These are phyloP conservation scores for Hydropsyche betteni DNA, from an alignment of 2,888 invertebrate genomes.

Conservation along the genomic window DNA sequence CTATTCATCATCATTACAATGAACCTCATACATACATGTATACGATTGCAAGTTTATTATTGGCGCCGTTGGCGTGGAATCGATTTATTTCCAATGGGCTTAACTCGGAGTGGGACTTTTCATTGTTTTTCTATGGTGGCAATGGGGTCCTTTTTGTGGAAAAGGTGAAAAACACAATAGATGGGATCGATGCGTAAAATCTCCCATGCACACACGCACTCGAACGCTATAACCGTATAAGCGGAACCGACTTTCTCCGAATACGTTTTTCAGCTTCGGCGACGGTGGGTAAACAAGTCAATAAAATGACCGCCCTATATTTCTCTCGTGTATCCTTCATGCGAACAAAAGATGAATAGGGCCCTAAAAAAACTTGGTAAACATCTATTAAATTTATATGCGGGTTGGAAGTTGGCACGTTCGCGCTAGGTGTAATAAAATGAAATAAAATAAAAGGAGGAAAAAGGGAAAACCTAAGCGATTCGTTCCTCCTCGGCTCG, in stretches of 20 bases:
- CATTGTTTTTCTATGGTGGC: constrained; percentile 14
- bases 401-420: constrained; percentile 40
- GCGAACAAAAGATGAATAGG: constrained; percentile 48
- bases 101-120: background rate
- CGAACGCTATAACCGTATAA: constrained; percentile 34
- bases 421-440: constrained; percentile 36
- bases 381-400: constrained; percentile 46
- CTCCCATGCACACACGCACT: constrained; percentile 25
- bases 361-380: constrained; percentile 46
- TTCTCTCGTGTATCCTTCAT: constrained; percentile 38
- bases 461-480: constrained; percentile 32
- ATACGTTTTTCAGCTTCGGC: constrained; percentile 29
- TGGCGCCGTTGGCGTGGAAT: too few relatives aligned
- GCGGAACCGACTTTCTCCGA: constrained; percentile 32
- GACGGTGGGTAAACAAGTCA: constrained; percentile 48
- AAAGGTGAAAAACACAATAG: constrained; percentile 28
- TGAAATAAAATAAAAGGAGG: constrained; percentile 19
- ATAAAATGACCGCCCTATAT: constrained; percentile 49
- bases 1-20: constrained; percentile 11
- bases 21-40: background rate
- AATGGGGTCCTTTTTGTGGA: background rate
- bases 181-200: constrained; percentile 4
- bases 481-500: constrained; percentile 15
- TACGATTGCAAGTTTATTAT: background rate
- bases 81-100: too few relatives aligned